Evolutionary conservation across 2,113 vertebrate species (phyloP).

Genomic region (Pavo muticus): DNA sequence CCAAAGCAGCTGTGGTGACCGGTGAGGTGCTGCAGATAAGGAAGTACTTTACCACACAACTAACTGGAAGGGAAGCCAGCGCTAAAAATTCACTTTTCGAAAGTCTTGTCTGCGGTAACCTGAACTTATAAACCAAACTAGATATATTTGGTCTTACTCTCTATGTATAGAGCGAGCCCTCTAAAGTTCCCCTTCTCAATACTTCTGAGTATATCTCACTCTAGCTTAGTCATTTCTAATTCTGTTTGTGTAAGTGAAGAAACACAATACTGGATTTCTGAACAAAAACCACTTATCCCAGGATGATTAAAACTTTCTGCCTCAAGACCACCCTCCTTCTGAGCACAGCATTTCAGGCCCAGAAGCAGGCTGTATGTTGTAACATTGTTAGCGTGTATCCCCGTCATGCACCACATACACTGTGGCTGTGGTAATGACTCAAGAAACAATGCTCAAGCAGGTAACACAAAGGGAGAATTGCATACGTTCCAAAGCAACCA

Average conservation of each 20-base stretch:
- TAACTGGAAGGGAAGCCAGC: not conserved
- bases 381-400: not conserved
- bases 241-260: not conserved
- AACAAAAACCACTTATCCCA: not conserved
- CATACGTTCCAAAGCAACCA: not conserved
- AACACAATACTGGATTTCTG: not conserved
- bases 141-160: not conserved
- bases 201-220: not conserved
- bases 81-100: not conserved
- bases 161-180: not conserved
- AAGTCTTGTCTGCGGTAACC: not conserved
- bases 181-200: not conserved
- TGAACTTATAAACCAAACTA: not conserved
- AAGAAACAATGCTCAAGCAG: not conserved
- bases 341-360: not conserved
- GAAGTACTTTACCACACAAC: not conserved
- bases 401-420: not conserved
- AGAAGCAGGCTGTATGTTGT: not conserved
- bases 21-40: not conserved
- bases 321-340: not conserved
- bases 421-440: accelerated
- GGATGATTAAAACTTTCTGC: not conserved
- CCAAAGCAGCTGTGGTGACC: not conserved
- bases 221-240: not conserved
- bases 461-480: not conserved